A percentile compares a stretch with the other conserved stretches of the same genome.
These are phyloP conservation scores for Ophiothrix spiculata DNA, from an alignment of 35 echinoderm and acorn worm species.

Conservation along the genomic window DNA sequence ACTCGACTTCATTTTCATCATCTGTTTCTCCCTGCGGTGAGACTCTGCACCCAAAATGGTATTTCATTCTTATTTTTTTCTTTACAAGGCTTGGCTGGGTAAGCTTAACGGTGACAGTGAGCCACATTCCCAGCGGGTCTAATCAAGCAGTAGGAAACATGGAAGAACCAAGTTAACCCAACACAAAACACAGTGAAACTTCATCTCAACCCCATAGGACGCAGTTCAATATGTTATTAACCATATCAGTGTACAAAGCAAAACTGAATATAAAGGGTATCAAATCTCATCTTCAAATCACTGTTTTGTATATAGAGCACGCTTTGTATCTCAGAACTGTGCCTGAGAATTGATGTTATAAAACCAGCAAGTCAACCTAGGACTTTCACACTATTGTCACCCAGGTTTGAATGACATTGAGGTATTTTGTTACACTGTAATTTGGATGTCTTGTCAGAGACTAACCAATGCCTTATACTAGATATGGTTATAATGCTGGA, in stretches of 20 bases:
- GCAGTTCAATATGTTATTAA: neutral
- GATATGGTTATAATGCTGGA: neutral
- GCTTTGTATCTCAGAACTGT: too few relatives aligned
- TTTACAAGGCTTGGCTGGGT: neutral
- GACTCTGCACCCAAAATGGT: neutral
- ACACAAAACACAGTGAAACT: neutral
- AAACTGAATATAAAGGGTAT: neutral
- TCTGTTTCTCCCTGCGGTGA: neutral
- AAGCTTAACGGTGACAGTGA: too few relatives aligned
- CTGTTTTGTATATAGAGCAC: neutral
- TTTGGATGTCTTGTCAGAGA: neutral
- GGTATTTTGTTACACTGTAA: constrained; percentile 6
- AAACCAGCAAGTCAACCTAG: neutral
- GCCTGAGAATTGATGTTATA: too few relatives aligned
- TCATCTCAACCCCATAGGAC: neutral
- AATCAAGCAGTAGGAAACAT: neutral
- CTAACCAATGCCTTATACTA: neutral
- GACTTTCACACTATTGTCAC: constrained; percentile 5
- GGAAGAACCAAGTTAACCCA: neutral
- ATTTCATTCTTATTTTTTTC: neutral
- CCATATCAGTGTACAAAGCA: neutral
- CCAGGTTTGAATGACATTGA: constrained; percentile 7
- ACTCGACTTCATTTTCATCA: neutral
- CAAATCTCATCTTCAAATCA: neutral
- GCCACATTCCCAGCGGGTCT: neutral